These are phyloP conservation scores for Neocloeon triangulifer DNA, from an alignment of 1,140 invertebrate genomes.

Conservation along the genomic window DNA sequence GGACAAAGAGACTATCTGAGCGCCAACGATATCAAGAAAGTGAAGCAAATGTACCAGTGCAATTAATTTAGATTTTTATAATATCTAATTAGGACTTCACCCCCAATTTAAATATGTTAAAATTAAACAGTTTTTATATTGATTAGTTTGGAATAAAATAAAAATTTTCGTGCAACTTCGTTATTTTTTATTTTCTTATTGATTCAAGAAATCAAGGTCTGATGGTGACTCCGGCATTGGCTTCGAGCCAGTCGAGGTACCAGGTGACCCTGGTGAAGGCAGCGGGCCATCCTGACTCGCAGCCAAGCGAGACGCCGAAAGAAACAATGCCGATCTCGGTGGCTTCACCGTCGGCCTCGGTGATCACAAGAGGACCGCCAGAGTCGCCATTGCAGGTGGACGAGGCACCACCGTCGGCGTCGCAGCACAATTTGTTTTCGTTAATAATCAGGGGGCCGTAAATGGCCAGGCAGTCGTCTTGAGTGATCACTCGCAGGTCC, in stretches of 20 bases:
- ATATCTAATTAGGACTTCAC: no score
- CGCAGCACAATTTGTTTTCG: no score
- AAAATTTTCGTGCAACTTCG: no score
- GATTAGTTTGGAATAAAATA: no score
- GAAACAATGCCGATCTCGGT: conserved; percentile 25
- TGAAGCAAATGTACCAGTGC: conserved; percentile 55
- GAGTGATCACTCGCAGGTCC: no score
- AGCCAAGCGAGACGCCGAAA: conserved; percentile 25
- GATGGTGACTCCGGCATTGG: conserved; percentile 13
- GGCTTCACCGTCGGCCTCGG: background rate
- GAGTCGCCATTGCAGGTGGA: conserved; percentile 44
- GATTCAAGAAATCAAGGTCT: background rate
- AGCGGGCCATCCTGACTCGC: conserved; percentile 23
- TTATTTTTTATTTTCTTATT: no score
- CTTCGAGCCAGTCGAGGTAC: conserved; percentile 26
- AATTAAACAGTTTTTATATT: no score
- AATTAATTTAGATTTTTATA: no score
- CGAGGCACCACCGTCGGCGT: no score
- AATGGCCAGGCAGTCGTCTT: no score
- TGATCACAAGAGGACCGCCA: conserved; percentile 26
- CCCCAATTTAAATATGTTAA: no score
- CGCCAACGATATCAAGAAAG: conserved; percentile 42
- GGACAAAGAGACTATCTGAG: conserved; percentile 51
- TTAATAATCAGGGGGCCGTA: no score
- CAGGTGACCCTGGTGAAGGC: conserved; percentile 27